Percentiles rank a stretch among this genome's conserved stretches.
Conservation (phyloP, 2,113 vertebrate species). For the Pelvicachromis taeniatus region DNA sequence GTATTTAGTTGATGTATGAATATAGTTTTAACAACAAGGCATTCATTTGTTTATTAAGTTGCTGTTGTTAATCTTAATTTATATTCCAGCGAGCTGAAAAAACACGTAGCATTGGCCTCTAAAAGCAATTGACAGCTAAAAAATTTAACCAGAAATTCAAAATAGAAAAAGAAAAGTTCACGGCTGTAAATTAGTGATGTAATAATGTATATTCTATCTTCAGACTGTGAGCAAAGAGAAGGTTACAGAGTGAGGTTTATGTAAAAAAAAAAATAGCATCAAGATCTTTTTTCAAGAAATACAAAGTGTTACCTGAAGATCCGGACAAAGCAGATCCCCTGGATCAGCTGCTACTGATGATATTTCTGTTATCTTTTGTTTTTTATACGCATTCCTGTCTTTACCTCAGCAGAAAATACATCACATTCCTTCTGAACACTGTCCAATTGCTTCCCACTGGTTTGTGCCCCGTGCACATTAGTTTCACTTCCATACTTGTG, state of each 20-base stretch:
- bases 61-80: too few relatives aligned
- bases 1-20: too few relatives aligned
- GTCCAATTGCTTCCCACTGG: not conserved
- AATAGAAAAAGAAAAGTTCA: not conserved
- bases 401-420: not conserved
- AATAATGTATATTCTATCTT: fast-evolving
- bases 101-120: not conserved
- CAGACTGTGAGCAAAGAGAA: not conserved
- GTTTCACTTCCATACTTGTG: not conserved
- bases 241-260: fast-evolving
- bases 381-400: not conserved
- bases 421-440: not conserved
- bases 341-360: not conserved
- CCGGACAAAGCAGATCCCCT: not conserved
- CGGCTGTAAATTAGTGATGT: fast-evolving
- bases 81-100: too few relatives aligned
- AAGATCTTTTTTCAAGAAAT: not conserved
- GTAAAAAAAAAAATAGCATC: not conserved
- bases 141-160: not conserved
- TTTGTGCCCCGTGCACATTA: not conserved
- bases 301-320: not conserved
- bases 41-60: too few relatives aligned
- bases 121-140: not conserved
- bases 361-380: not conserved
- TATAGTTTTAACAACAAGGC: too few relatives aligned